These are phyloP conservation scores for Chloroceryle aenea DNA, from an alignment of 2,113 vertebrate genomes.

Conservation along the genomic window DNA sequence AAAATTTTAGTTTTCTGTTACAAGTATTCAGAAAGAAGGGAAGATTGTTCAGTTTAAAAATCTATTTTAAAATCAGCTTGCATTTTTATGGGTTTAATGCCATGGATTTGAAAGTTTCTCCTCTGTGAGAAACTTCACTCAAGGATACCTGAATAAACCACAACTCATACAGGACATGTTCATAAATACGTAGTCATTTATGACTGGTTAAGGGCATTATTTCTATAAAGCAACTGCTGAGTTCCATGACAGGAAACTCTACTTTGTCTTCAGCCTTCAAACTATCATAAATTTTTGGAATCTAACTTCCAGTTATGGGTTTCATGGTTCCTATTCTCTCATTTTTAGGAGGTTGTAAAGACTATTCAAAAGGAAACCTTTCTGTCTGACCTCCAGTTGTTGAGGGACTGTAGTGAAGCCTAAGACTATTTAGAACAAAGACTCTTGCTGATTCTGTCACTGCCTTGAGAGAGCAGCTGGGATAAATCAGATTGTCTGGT, in stretches of 20 bases:
- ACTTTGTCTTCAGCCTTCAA: background rate
- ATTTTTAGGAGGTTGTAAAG: background rate
- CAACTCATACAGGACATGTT: background rate
- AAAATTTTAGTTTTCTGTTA: background rate
- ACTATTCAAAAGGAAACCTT: background rate
- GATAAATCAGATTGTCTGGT: background rate
- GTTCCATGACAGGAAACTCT: background rate
- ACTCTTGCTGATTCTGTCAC: background rate
- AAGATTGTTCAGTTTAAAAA: background rate
- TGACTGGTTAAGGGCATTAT: background rate
- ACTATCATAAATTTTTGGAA: background rate
- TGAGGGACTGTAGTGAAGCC: rapidly evolving
- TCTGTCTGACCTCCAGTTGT: background rate
- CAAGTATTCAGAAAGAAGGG: background rate
- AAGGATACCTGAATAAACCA: background rate
- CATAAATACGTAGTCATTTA: background rate
- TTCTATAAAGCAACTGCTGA: background rate
- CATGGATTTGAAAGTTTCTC: background rate
- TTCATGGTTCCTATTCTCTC: background rate
- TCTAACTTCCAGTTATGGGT: background rate
- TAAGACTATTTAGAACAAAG: background rate
- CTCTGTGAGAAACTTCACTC: background rate
- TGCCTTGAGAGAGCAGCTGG: background rate
- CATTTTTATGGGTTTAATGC: background rate
- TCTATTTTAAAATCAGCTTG: background rate